phyloP scores from a whole-genome alignment of 2,113 vertebrate species.

The Nesogale talazaci region DNA sequence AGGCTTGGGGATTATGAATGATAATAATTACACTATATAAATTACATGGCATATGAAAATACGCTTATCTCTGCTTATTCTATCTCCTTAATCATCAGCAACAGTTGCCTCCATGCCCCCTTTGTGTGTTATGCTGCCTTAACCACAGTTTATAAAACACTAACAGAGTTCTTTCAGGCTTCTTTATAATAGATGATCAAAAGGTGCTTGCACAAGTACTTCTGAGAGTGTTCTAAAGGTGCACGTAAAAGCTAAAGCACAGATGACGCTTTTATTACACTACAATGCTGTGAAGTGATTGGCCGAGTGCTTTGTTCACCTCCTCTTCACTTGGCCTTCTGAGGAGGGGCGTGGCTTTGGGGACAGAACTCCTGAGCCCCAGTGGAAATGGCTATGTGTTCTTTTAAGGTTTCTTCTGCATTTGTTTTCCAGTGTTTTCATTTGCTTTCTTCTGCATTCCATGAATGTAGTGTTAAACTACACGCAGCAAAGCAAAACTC shows the following conservation, averaged over 20 bases:
- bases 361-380: neutral
- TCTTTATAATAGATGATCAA: neutral
- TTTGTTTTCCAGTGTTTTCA: slow-evolving; percentile 54
- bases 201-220: neutral
- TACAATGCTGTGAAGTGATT: neutral
- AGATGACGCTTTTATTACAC: neutral
- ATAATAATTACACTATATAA: neutral
- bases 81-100: neutral
- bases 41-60: neutral
- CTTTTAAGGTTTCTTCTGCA: neutral
- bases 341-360: neutral
- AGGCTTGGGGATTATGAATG: neutral
- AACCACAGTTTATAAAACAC: neutral
- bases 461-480: slow-evolving; percentile 73
- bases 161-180: neutral
- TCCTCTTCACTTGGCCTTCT: slow-evolving; percentile 23
- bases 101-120: neutral
- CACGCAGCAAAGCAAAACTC: slow-evolving; percentile 46
- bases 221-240: slow-evolving; percentile 29
- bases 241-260: slow-evolving; percentile 27
- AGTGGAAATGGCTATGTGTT: neutral
- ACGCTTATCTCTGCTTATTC: neutral
- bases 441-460: slow-evolving; percentile 55
- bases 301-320: slow-evolving; percentile 48
- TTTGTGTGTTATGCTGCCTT: neutral